Base-by-base conservation (phyloP, 2,797 vertebrate species). In the Diplodus puntazzo region DNA sequence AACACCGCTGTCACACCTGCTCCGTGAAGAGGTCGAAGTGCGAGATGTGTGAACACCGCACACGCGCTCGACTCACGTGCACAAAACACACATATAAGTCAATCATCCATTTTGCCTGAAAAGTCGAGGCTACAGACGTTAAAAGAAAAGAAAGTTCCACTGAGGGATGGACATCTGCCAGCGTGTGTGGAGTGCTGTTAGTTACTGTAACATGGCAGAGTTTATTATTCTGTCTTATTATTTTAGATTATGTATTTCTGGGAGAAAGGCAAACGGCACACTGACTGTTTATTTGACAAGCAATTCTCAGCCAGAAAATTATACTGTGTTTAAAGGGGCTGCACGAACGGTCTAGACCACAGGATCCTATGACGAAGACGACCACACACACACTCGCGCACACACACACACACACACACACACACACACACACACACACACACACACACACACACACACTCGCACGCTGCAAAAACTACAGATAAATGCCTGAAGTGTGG, bases 261-360 rank as follows among this genome's bases (percentile, higher is more conserved):
- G 85, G 84, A 92, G 82, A 86, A 90, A 92, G 83, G 79, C 80
- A 92, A 91, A 87, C 9, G 73, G 61, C 88, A 77, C 58, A 39
- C 54, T 54, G 73, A 67, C 85, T 94, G 90, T 93, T 94, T 93
- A 93, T 93, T 94, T 93, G 84, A 90, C 84, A 89, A 88, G 90
- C 83, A 87, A 83, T 90, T 89, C 84, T 86, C 86, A 88, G 89
- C 81, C 87, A 87, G 91, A 53, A 87, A 93, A 92, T 92, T 89
- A 86, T 46, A 88, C 77, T 54, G 43, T 81, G 85, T 89, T 91
- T 91, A 81, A 90, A 89, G 55, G 73, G 70, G 69, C 83, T 83
- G 87, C 83, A 82, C 68, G 81, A 80, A 88, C 49, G 77, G 62
- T 62, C 66, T 62, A 63, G 72, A 87, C 87, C 82, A 72, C 83